Percentiles rank a stretch among this genome's conserved stretches.
Conservation (phyloP, 2,113 vertebrate genomes). For the Rhabdornis inornatus region DNA sequence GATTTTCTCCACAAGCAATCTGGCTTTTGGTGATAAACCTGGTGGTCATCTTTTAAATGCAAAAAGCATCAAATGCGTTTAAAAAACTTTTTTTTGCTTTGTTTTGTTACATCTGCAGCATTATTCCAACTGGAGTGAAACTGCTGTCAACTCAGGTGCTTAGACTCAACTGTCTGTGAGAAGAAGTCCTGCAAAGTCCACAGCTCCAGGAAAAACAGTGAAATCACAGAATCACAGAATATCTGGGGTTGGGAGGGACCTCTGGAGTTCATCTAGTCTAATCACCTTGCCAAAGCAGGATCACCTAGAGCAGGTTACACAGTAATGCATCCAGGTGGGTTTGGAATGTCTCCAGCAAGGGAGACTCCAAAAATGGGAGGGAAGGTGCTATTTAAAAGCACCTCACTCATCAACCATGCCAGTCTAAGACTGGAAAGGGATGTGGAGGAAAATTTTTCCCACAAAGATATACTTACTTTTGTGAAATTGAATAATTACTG, state of each 20-base stretch:
- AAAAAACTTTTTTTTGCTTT: neutral
- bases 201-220: neutral
- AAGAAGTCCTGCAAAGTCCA: neutral
- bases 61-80: neutral
- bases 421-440: neutral
- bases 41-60: neutral
- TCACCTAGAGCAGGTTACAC: neutral
- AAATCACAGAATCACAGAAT: neutral
- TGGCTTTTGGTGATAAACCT: neutral
- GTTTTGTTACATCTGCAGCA: neutral
- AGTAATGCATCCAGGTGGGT: neutral
- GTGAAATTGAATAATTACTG: neutral
- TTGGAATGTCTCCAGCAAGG: neutral
- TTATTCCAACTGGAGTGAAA: neutral
- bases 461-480: neutral
- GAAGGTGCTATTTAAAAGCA: neutral
- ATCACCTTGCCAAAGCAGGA: neutral
- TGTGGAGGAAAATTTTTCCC: neutral
- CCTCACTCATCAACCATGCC: neutral
- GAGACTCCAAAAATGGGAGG: neutral
- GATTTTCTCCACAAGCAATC: neutral
- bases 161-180: neutral
- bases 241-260: neutral
- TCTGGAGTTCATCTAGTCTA: neutral
- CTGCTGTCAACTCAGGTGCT: neutral